Evolutionary conservation across 2,113 vertebrate genomes (phyloP), one percentile per base, ranked within the genome.

Genomic region (Entelurus aequoreus): DNA sequence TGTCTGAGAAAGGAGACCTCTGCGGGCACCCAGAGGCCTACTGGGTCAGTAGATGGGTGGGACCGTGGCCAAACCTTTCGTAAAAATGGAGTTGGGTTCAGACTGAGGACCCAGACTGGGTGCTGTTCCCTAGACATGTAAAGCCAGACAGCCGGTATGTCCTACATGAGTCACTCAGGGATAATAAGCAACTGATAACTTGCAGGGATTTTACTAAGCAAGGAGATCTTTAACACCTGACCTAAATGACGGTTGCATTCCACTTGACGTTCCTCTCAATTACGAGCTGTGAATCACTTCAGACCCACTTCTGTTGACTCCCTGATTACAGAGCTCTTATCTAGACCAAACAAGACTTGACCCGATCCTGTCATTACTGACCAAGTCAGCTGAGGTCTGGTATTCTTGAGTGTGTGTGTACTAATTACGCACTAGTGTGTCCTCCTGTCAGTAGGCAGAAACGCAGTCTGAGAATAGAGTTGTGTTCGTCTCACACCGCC

Each of bases 351-450:
- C 76, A 72, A 78, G 50, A 44, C 50, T 40, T 53, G 74, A 72
- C 73, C 64, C 42, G 10, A 46, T 46, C 78, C 57, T 70, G 71
- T 84, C 84, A 87, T 89, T 86, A 84, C 77, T 72, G 71, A 68
- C 74, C 66, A 74, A 60, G 82, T 69, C 66, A 72, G 73, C 28
- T 63, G 57, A 72, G 66, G 57, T 28, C 55, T 48, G 57, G 12
- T 72, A 62, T 68, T 55, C 60, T 61, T 63, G 68, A 69, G 35
- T 49, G 58, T 15, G 53, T 36, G 53, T 10, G 9, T 54, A 4
- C 19, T 50, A 14, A 10, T n/a, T 40, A 13, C 5, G 16, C 11
- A 28, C 11, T 11, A 15, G 54, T 44, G 8, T 55, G 9, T n/a
- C 28, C 28, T 16, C 57, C 54, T 51, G 12, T 69, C n/a, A 61